Conservation (phyloP, 1,140 invertebrate genomes). For the Camponotus floridanus region DNA sequence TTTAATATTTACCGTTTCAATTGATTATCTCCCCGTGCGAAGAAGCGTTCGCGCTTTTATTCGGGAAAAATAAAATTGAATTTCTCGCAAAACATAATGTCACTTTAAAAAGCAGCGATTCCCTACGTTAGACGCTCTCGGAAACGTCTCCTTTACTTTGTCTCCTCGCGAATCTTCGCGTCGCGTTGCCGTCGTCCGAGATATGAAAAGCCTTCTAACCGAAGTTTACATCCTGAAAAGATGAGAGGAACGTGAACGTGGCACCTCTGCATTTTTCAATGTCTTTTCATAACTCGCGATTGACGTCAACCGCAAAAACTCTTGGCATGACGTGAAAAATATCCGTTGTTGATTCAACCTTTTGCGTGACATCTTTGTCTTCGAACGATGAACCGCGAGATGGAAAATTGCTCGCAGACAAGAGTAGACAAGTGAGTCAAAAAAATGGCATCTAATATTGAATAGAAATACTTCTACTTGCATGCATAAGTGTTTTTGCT, state of each 20-base stretch:
- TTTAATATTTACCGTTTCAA: slow-evolving; percentile 28
- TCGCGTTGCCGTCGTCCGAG: slow-evolving; percentile 11
- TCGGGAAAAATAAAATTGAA: slow-evolving; percentile 23
- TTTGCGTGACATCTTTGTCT: slow-evolving; percentile 49
- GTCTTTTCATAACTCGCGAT: slow-evolving; percentile 64
- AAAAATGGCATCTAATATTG: background rate
- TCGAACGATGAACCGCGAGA: background rate
- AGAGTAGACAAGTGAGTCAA: background rate
- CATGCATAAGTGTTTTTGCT: background rate
- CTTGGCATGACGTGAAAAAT: background rate
- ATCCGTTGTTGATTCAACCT: background rate
- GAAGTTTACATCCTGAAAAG: slow-evolving; percentile 43
- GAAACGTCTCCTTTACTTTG: slow-evolving; percentile 35
- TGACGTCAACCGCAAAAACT: slow-evolving; percentile 64
- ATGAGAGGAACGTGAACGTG: slow-evolving; percentile 14
- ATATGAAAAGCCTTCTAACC: slow-evolving; percentile 64
- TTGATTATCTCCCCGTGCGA: background rate
- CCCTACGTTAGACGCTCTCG: slow-evolving; percentile 1
- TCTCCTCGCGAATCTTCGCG: background rate
- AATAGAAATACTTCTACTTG: background rate
- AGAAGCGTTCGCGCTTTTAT: background rate
- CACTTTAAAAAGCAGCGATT: slow-evolving; percentile 56
- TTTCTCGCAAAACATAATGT: slow-evolving; percentile 35
- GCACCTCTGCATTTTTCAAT: slow-evolving; percentile 70
- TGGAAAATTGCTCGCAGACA: background rate